Evolutionary conservation across 2,113 vertebrate species (phyloP), one percentile per base, ranked within the genome.

Genomic region (Cheirogaleus medius): DNA sequence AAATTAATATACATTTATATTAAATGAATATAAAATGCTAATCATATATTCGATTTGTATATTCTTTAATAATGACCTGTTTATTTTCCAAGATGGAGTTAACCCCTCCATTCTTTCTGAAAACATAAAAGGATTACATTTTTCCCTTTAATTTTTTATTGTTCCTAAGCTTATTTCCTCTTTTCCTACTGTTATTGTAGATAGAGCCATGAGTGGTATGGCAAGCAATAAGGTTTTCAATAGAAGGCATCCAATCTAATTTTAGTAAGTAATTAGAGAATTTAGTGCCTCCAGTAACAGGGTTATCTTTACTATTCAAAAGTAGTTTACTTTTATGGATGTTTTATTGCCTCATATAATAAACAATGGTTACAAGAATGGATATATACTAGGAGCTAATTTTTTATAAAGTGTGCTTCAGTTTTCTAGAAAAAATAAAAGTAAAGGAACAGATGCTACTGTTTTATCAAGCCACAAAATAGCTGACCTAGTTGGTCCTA

Each of bases 201-300:
- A 97, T 94, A 17, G 5, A 68, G 86, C 88, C 91, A 97, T 97
- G 68, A 97, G 1, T 39, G 52, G 9, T 71, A n/a, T 87, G 32
- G 39, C 0, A 97, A 97, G 81, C 76, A 23, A 44, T 76, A 49
- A 89, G n/a, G 56, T 76, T 58, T 93, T 85, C 94, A 95, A 58
- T 84, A 94, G 94, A 91, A 34, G 92, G 44, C 3, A 85, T 81
- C 34, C 60, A 56, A 47, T 95, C 60, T 37, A 91, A 39, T 44
- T 86, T 92, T 94, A 95, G 87, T 83, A 89, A 15, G 69, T 97
- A 95, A 97, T 97, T 95, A 97, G 7, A 94, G 23, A 73, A 96
- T 95, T 94, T 64, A 32, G 44, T 76, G 0, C 47, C 85, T 97
- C 91, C 56, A 94, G 96, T 23, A 95, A 34, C 71, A 97, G 90